These are phyloP conservation scores for Aeoliscus strigatus DNA, from an alignment of 2,797 vertebrate species.

Conservation along the genomic window DNA sequence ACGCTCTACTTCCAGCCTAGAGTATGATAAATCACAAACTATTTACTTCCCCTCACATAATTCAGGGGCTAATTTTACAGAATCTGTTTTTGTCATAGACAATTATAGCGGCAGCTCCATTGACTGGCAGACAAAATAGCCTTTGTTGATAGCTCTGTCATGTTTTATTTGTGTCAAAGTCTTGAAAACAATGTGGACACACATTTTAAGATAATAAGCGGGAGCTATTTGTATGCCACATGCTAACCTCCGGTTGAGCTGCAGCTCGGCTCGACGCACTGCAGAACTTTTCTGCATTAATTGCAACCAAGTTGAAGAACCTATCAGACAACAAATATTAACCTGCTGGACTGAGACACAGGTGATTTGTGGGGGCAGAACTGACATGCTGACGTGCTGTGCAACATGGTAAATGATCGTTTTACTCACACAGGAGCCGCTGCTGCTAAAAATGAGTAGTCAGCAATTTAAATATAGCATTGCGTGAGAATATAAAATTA, in stretches of 20 bases:
- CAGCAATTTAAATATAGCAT: too few relatives aligned
- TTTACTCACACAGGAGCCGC: constrained; percentile 34
- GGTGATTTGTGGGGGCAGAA: too few relatives aligned
- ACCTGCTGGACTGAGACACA: constrained; percentile 21
- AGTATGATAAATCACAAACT: constrained; percentile 82
- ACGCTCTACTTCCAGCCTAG: constrained; percentile 71
- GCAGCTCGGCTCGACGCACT: constrained; percentile 50
- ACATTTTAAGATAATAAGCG: constrained; percentile 75
- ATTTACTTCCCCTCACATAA: constrained; percentile 76
- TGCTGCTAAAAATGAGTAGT: constrained; percentile 28
- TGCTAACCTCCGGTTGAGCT: constrained; percentile 63
- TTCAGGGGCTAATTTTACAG: constrained; percentile 79
- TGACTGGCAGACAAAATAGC: constrained; percentile 83
- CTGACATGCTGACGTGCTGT: constrained; percentile 38
- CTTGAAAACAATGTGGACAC: constrained; percentile 77
- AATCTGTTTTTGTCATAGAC: constrained; percentile 83
- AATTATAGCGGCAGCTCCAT: constrained; percentile 74
- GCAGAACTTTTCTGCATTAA: too few relatives aligned
- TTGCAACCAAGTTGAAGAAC: constrained; percentile 19
- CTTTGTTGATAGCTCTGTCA: constrained; percentile 83
- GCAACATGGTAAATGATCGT: too few relatives aligned
- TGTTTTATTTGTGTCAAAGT: constrained; percentile 78
- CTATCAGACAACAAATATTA: constrained; percentile 36
- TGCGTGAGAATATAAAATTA: too few relatives aligned
- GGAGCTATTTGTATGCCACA: constrained; percentile 69